Percentiles rank a stretch among this genome's conserved stretches.
Evolutionary conservation across 2,113 vertebrate genomes (phyloP).

Genomic region (Macroglossus sobrinus): DNA sequence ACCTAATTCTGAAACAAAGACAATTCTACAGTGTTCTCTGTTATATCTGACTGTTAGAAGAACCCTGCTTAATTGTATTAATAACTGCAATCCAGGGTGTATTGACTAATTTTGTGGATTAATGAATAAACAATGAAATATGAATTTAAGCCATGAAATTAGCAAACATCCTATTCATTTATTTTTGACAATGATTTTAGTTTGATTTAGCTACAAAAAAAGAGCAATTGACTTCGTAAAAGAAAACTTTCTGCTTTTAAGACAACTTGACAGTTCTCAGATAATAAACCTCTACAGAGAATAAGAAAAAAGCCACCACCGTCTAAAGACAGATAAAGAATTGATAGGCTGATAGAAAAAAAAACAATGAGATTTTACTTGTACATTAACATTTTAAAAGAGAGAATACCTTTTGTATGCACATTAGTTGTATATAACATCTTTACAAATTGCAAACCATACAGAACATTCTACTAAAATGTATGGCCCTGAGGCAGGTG

Average conservation of each 20-base stretch:
- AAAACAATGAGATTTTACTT: neutral
- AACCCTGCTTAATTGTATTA: constrained; percentile 57
- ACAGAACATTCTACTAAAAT: neutral
- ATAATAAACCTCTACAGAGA: constrained; percentile 44
- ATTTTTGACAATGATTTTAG: constrained; percentile 75
- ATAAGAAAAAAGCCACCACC: constrained; percentile 21
- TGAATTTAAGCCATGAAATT: constrained; percentile 71
- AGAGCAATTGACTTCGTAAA: constrained; percentile 44
- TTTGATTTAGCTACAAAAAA: constrained; percentile 69
- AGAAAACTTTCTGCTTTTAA: constrained; percentile 35
- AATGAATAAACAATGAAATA: constrained; percentile 73
- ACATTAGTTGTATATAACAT: neutral
- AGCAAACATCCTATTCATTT: constrained; percentile 73
- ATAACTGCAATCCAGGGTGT: constrained; percentile 60
- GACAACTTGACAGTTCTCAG: constrained; percentile 16
- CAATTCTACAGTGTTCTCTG: neutral
- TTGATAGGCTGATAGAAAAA: neutral
- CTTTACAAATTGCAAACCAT: neutral
- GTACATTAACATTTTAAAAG: neutral
- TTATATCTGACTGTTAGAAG: neutral
- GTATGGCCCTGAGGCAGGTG: neutral
- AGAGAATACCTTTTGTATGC: neutral
- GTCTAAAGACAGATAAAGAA: constrained; percentile 17
- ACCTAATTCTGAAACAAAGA: constrained; percentile 47
- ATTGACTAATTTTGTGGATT: constrained; percentile 67